Evolutionary conservation across 2,113 vertebrate genomes (phyloP).

Genomic region (Colaptes auratus): DNA sequence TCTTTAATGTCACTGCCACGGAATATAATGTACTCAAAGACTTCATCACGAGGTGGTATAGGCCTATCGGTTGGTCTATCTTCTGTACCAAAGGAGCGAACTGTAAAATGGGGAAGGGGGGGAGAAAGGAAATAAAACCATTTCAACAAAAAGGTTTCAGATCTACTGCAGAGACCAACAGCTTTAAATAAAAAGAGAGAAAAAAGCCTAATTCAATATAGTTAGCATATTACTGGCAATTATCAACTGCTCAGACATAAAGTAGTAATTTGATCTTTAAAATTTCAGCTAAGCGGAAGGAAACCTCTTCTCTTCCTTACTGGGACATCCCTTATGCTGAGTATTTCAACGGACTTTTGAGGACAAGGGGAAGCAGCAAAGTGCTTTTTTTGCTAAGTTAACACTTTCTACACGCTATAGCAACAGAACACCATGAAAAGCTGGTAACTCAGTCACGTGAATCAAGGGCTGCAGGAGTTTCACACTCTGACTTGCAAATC

Average conservation of each 20-base stretch:
- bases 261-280: background rate
- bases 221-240: background rate
- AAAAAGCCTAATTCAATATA: background rate
- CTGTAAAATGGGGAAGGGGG: constrained; percentile 49
- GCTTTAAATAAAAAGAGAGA: background rate
- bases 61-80: constrained; percentile 95
- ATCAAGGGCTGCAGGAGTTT: background rate
- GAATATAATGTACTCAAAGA: constrained; percentile 98
- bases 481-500: background rate
- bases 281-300: background rate
- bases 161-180: background rate
- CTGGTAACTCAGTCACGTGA: background rate
- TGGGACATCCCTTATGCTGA: background rate
- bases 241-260: background rate
- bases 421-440: background rate
- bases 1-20: constrained; percentile 98
- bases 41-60: constrained; percentile 94
- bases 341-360: background rate
- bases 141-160: background rate
- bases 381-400: background rate
- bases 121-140: background rate
- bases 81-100: constrained; percentile 97
- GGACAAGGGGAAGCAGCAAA: background rate
- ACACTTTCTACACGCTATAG: background rate
- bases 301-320: background rate